A percentile compares a stretch with the other conserved stretches of the same genome.
Conservation (phyloP, 1,140 invertebrate species). For the Acromyrmex heyeri region DNA sequence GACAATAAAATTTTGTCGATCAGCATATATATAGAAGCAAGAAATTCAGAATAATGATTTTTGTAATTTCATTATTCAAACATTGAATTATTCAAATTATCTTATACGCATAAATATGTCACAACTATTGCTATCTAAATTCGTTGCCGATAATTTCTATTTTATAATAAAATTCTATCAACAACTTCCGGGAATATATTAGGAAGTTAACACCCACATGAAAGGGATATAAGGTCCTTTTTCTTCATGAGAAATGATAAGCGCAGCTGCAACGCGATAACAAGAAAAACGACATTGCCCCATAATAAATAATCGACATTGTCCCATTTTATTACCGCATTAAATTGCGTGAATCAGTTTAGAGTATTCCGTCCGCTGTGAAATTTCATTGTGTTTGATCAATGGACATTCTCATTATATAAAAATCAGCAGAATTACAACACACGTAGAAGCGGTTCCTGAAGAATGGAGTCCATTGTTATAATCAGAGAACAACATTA, state of each 20-base stretch:
- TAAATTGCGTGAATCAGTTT: conserved; percentile 14
- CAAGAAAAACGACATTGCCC: conserved; percentile 27
- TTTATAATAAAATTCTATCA: conserved; percentile 25
- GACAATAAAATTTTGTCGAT: not conserved
- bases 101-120: not conserved
- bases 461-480: not conserved
- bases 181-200: conserved; percentile 16
- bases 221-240: not conserved
- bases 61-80: not conserved
- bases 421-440: conserved; percentile 29
- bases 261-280: conserved; percentile 21
- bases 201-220: conserved; percentile 23
- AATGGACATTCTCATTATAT: conserved; percentile 13
- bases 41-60: not conserved
- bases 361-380: not conserved
- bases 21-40: no score
- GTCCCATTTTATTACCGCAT: conserved; percentile 8
- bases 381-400: not conserved
- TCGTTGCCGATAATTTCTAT: conserved; percentile 1
- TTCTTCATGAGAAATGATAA: not conserved
- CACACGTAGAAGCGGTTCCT: not conserved
- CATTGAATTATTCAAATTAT: not conserved
- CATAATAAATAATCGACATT: not conserved
- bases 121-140: not conserved
- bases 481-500: not conserved